phyloP scores from a whole-genome alignment of 2,113 vertebrate genomes.

The Catharus fuscescens region DNA sequence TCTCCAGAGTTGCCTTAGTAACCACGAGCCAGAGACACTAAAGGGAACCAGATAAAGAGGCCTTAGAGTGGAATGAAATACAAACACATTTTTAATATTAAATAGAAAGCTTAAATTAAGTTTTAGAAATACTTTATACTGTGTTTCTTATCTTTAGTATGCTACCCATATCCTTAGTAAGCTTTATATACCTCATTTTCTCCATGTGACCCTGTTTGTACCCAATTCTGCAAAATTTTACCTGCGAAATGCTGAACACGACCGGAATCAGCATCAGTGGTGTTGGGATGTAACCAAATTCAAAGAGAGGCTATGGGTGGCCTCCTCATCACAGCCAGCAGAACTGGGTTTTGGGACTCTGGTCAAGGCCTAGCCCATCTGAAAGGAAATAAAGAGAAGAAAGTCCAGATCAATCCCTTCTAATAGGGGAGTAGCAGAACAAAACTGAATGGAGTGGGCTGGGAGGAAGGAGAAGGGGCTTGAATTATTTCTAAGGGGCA shows the following conservation, averaged over 20 bases:
- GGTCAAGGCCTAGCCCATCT: background rate
- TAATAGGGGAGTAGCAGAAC: background rate
- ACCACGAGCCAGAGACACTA: background rate
- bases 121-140: background rate
- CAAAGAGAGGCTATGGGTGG: fast-evolving
- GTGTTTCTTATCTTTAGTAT: background rate
- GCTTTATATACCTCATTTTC: background rate
- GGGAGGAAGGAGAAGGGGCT: too few relatives aligned
- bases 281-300: background rate
- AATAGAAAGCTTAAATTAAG: background rate
- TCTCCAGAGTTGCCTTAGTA: constrained; percentile 28
- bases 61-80: background rate
- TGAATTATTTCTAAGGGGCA: background rate
- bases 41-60: background rate
- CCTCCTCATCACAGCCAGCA: background rate
- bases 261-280: fast-evolving
- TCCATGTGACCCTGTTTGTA: fast-evolving
- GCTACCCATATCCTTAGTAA: background rate
- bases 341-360: background rate
- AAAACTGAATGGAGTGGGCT: background rate
- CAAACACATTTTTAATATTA: background rate
- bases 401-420: background rate
- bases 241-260: background rate
- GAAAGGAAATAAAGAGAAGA: background rate
- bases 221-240: background rate